Evolutionary conservation across 2,113 vertebrate genomes (phyloP).

Genomic region (Panthera uncia): DNA sequence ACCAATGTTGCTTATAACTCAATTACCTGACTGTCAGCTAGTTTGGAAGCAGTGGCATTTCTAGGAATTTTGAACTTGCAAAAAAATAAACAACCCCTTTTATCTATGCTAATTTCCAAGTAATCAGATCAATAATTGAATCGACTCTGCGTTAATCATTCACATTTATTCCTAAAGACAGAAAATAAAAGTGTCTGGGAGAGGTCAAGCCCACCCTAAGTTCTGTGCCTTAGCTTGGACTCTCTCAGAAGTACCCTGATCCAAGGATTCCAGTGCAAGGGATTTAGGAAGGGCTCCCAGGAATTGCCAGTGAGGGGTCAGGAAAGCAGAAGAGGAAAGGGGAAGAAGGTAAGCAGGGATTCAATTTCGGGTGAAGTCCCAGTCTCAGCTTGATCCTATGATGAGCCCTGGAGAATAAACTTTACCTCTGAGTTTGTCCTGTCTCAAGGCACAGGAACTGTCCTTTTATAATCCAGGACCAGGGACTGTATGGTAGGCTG

Average conservation of each 20-base stretch:
- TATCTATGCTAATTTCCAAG: slow-evolving; percentile 55
- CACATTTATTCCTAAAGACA: slow-evolving; percentile 40
- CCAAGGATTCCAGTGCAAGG: not conserved
- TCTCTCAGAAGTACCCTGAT: not conserved
- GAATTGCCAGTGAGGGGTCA: not conserved
- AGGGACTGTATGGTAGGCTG: not conserved
- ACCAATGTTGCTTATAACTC: slow-evolving; percentile 44
- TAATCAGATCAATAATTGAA: slow-evolving; percentile 34
- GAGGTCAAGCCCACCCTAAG: not conserved
- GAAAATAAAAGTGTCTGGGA: not conserved
- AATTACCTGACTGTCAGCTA: slow-evolving; percentile 51
- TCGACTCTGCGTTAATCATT: not conserved
- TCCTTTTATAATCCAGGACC: not conserved
- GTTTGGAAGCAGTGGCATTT: slow-evolving; percentile 35
- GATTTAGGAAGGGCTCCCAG: not conserved
- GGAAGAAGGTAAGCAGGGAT: not conserved
- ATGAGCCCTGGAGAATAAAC: not conserved
- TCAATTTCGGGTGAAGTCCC: not conserved
- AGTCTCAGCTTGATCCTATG: not conserved
- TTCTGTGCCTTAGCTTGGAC: not conserved
- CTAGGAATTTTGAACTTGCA: slow-evolving; percentile 35
- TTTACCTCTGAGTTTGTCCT: not conserved
- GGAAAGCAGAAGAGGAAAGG: not conserved
- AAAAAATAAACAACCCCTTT: not conserved
- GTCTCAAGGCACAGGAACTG: not conserved